Conservation (phyloP, 2,113 vertebrate species). For the Corvus hawaiiensis region DNA sequence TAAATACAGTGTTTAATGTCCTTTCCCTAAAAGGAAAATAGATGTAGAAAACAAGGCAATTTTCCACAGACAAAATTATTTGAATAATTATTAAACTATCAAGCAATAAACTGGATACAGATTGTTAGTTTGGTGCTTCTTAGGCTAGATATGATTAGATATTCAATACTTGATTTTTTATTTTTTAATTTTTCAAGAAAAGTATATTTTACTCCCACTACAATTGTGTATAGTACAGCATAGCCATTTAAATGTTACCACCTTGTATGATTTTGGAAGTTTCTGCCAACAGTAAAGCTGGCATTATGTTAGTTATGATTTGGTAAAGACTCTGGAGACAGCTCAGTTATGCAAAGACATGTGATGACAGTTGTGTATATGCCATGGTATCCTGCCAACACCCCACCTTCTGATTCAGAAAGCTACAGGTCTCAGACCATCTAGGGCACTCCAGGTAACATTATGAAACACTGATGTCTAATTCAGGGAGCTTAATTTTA, state of each 20-base stretch:
- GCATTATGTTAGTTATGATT: background rate
- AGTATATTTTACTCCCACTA: background rate
- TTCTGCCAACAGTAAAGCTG: background rate
- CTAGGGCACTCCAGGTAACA: background rate
- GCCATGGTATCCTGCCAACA: fast-evolving
- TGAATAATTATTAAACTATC: background rate
- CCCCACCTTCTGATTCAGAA: background rate
- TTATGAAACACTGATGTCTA: background rate
- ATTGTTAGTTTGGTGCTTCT: background rate
- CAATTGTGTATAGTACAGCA: background rate
- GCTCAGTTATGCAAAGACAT: background rate
- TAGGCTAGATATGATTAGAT: background rate
- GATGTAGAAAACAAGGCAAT: background rate
- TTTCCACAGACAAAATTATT: background rate
- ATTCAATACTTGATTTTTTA: background rate
- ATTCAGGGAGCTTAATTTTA: background rate
- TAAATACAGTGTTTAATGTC: background rate
- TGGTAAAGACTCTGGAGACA: background rate
- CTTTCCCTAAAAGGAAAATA: background rate
- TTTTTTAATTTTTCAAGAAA: background rate
- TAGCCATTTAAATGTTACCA: background rate
- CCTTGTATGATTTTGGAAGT: background rate
- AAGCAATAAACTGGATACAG: background rate
- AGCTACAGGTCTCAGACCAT: background rate
- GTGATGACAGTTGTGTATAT: background rate